Percentiles rank a stretch among this genome's conserved stretches.
These are phyloP conservation scores for Nemopilema nomurai DNA, from an alignment of 30 jellyfish, hydroid and myxozoan genomes.

Conservation along the genomic window DNA sequence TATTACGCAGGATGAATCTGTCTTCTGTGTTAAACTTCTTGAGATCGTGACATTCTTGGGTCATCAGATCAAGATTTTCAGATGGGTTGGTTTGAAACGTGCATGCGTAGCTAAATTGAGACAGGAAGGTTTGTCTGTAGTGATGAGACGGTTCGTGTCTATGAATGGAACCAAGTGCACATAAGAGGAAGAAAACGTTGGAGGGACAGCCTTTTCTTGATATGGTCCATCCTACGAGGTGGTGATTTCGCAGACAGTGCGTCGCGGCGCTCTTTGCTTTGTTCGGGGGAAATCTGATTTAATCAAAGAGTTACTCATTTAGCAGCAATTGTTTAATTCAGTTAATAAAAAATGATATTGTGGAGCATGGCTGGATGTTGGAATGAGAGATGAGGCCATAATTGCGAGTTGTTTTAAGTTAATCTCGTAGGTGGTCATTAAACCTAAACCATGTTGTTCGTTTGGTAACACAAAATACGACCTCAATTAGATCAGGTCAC, in stretches of 20 bases:
- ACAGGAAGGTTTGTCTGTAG: no score
- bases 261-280: neutral
- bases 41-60: no score
- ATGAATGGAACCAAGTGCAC: neutral
- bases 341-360: neutral
- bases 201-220: neutral
- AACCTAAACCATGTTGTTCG: neutral
- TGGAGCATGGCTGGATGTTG: neutral
- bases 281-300: neutral
- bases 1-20: no score
- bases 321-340: neutral
- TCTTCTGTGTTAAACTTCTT: no score
- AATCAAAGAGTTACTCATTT: neutral
- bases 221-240: neutral
- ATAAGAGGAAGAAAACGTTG: neutral
- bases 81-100: no score
- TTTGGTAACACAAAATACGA: slow-evolving; percentile 3
- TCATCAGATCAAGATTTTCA: no score
- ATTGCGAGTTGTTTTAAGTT: neutral
- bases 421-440: slow-evolving; percentile 8
- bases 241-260: neutral
- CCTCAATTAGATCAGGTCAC: slow-evolving; percentile 20
- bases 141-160: no score
- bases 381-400: neutral
- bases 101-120: no score